These are phyloP conservation scores for Schizopygopsis pylzovi DNA, from an alignment of 2,797 vertebrate species.

Conservation along the genomic window DNA sequence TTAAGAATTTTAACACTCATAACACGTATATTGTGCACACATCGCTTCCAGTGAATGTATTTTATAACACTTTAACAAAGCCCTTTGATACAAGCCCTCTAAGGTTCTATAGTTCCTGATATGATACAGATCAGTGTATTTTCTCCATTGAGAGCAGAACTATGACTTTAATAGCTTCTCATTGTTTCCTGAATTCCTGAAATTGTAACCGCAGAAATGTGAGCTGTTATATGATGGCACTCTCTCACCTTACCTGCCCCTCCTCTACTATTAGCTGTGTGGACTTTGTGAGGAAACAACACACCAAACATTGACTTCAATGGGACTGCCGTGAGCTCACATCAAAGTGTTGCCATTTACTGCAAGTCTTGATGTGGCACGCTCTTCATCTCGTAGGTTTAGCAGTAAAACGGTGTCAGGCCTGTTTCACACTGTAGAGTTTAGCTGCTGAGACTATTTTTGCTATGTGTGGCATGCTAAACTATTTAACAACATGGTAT, in stretches of 20 bases:
- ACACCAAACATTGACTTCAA: constrained; percentile 45
- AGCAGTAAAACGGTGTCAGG: neutral
- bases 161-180: neutral
- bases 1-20: neutral
- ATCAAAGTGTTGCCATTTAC: constrained; percentile 61
- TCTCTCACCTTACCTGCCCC: neutral
- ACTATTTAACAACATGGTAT: neutral
- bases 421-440: neutral
- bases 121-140: neutral
- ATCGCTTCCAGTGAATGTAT: neutral
- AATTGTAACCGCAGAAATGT: neutral
- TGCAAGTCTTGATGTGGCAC: constrained; percentile 14
- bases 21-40: neutral
- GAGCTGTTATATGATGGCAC: neutral
- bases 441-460: neutral
- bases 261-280: neutral
- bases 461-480: neutral
- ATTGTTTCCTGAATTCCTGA: constrained; percentile 11
- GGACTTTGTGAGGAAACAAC: constrained; percentile 35
- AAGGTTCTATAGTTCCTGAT: neutral
- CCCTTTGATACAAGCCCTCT: neutral
- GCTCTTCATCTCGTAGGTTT: neutral
- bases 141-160: neutral
- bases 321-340: constrained; percentile 38
- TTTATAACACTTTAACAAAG: neutral